Percentiles rank a stretch among this genome's conserved stretches.
Conservation (phyloP, 2,113 vertebrate species). For the Apteryx owenii region DNA sequence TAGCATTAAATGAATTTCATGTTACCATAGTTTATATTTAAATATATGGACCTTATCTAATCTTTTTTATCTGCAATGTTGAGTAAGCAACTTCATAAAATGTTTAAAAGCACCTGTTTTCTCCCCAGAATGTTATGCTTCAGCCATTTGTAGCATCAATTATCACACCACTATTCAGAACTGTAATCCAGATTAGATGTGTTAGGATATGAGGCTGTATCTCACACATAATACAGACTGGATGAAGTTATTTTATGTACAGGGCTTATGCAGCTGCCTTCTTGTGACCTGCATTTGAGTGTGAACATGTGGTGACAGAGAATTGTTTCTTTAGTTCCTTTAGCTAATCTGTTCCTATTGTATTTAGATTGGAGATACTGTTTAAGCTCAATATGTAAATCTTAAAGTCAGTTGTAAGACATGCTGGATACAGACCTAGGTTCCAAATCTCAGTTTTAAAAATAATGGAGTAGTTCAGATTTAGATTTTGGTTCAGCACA, state of each 20-base stretch:
- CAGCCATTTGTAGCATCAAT: not conserved
- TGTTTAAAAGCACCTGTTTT: not conserved
- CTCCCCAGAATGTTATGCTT: not conserved
- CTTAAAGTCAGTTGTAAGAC: not conserved
- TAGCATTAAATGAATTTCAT: not conserved
- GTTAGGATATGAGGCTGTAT: not conserved
- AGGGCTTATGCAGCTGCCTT: not conserved
- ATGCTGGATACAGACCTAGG: not conserved
- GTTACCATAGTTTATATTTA: not conserved
- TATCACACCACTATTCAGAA: not conserved
- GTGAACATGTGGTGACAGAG: not conserved
- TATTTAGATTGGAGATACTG: not conserved
- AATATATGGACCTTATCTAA: not conserved
- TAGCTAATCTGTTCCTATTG: not conserved
- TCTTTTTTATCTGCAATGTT: not conserved
- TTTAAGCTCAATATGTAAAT: not conserved
- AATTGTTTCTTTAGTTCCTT: not conserved
- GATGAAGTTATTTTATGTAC: not conserved
- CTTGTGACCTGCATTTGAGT: rapidly evolving
- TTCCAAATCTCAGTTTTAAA: not conserved
- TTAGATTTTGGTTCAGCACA: not conserved
- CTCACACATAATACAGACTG: not conserved
- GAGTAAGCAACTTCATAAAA: not conserved
- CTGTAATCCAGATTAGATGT: not conserved
- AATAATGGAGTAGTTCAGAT: not conserved